Percentiles rank a stretch among this genome's conserved stretches.
Conservation (phyloP, 2,888 invertebrate genomes). For the Mechanitis messenoides region DNA sequence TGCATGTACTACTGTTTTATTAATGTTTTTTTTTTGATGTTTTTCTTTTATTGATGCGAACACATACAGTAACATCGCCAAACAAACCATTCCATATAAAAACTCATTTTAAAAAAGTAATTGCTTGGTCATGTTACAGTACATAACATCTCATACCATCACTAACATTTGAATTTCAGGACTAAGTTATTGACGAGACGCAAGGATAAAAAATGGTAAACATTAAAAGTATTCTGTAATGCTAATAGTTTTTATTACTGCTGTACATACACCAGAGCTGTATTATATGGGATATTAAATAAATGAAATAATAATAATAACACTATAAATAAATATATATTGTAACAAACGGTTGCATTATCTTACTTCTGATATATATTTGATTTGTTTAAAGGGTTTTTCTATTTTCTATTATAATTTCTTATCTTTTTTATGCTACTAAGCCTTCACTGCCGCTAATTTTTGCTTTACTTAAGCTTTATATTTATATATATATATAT, state of each 20-base stretch:
- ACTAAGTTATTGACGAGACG: constrained; percentile 91
- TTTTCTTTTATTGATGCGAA: constrained; percentile 2
- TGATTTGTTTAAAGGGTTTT: not conserved
- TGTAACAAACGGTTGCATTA: not conserved
- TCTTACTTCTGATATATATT: constrained; percentile 1
- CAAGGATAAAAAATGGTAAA: constrained; percentile 91
- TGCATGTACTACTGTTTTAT: constrained; percentile 21
- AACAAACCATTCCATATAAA: not conserved
- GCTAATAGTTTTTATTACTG: constrained; percentile 51
- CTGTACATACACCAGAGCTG: constrained; percentile 12
- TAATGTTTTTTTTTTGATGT: constrained; percentile 13
- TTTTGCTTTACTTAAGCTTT: constrained; percentile 1
- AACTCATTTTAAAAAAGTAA: constrained; percentile 31
- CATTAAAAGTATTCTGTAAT: constrained; percentile 45
- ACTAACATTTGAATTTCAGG: constrained; percentile 83
- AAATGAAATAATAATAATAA: not conserved
- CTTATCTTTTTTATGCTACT: not conserved
- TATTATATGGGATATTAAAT: not conserved
- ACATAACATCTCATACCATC: constrained; percentile 62
- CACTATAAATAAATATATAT: not conserved
- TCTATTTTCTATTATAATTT: not conserved
- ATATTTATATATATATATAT: not conserved
- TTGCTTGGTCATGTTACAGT: constrained; percentile 21
- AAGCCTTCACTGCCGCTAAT: not conserved
- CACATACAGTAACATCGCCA: not conserved